Conservation (phyloP, 2,888 invertebrate genomes). For the Synergus umbraculus region DNA sequence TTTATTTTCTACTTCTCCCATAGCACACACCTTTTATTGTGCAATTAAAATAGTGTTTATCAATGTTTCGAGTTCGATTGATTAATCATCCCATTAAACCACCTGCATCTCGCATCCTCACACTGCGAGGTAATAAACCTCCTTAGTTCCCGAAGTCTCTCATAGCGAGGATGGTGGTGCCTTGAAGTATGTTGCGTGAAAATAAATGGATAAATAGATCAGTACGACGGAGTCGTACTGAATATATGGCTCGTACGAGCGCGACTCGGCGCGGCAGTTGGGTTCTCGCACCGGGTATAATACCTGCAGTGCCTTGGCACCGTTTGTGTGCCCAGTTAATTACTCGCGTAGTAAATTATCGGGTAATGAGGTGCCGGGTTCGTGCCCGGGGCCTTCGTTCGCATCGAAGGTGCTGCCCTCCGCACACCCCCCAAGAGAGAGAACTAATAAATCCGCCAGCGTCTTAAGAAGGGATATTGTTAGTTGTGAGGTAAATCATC, state of each 20-base stretch:
- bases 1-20: background rate
- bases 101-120: conserved; percentile 28
- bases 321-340: conserved; percentile 76
- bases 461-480: conserved; percentile 74
- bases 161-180: conserved; percentile 14
- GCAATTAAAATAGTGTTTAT: conserved; percentile 36
- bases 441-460: conserved; percentile 73
- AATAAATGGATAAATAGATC: conserved; percentile 71
- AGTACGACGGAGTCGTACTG: conserved; percentile 62
- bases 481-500: conserved; percentile 76
- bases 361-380: conserved; percentile 76
- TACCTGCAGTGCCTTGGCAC: conserved; percentile 56
- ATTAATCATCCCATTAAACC: conserved; percentile 38
- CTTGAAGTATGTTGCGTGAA: conserved; percentile 48
- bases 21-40: background rate
- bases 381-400: conserved; percentile 66
- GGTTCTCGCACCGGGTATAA: conserved; percentile 50
- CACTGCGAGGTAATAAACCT: conserved; percentile 32
- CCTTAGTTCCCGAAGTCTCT: conserved; percentile 48
- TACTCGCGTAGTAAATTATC: conserved; percentile 76
- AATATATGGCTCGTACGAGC: conserved; percentile 63
- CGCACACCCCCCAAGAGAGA: conserved; percentile 63
- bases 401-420: conserved; percentile 57
- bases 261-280: background rate
- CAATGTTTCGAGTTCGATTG: conserved; percentile 24